Percentiles rank a stretch among this genome's conserved stretches.
Evolutionary conservation across 1,140 invertebrate species (phyloP).

Genomic region (Micrasema longulum): DNA sequence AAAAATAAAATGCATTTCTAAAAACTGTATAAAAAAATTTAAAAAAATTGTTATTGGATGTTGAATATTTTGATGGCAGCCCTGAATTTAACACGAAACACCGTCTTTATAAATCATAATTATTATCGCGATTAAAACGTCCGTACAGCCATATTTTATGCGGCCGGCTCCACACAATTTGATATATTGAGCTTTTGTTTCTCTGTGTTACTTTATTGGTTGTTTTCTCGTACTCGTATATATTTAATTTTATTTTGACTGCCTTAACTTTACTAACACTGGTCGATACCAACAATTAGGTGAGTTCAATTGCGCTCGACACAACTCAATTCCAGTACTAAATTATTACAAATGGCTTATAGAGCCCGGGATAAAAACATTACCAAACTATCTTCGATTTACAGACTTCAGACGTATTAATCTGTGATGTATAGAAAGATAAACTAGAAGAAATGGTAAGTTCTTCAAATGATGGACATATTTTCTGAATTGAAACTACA

Average conservation of each 20-base stretch:
- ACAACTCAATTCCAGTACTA: constrained; percentile 34
- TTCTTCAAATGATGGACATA: no score
- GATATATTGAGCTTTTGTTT: constrained; percentile 53
- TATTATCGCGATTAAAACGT: constrained; percentile 56
- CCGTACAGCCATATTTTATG: constrained; percentile 52
- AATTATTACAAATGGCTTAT: no score
- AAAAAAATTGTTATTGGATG: no score
- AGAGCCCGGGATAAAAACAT: no score
- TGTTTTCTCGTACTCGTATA: constrained; percentile 12
- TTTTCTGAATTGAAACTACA: no score
- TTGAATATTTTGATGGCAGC: not conserved
- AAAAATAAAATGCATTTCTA: no score
- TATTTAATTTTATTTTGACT: constrained; percentile 17
- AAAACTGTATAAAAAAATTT: no score
- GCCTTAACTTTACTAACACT: constrained; percentile 6
- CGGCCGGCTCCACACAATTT: constrained; percentile 38
- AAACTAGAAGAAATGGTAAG: no score
- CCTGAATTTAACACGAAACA: constrained; percentile 34
- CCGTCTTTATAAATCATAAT: constrained; percentile 54
- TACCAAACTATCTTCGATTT: no score
- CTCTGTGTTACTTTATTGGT: constrained; percentile 22
- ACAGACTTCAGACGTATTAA: no score
- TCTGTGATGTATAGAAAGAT: no score
- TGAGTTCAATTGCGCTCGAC: constrained; percentile 28
- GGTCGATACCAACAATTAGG: constrained; percentile 32